A percentile compares a stretch with the other conserved stretches of the same genome.
These are phyloP conservation scores for Aphelenchoides besseyi DNA, from an alignment of 1,140 invertebrate genomes.

Conservation along the genomic window DNA sequence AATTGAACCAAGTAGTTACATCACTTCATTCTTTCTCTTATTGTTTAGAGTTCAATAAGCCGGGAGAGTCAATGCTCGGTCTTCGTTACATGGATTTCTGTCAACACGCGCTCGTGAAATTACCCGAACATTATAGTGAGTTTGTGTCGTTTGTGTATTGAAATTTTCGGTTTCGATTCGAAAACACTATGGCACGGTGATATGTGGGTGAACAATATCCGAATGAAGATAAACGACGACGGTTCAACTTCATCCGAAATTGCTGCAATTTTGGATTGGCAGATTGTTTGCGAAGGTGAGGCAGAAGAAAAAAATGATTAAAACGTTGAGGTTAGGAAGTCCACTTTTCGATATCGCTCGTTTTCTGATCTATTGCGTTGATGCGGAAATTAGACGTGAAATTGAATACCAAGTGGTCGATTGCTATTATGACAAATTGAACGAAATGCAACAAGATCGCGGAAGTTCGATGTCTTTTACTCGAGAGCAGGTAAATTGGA, in stretches of 20 bases:
- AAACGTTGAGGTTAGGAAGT: not conserved
- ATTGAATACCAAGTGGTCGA: constrained; percentile 14
- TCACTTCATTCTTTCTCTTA: not conserved
- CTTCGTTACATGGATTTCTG: not conserved
- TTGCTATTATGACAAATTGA: not conserved
- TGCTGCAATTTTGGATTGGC: constrained; percentile 10
- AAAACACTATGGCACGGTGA: not conserved
- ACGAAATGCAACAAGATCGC: not conserved
- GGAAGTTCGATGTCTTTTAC: not conserved
- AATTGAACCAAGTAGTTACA: not conserved
- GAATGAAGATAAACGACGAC: not conserved
- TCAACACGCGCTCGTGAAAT: not conserved
- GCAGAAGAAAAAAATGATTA: not conserved
- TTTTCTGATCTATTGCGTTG: constrained; percentile 8
- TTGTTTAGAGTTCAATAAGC: constrained; percentile 8
- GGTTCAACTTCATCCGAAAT: not conserved
- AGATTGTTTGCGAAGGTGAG: constrained; percentile 1
- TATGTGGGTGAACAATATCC: constrained; percentile 16
- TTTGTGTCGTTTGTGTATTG: not conserved
- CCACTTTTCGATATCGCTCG: constrained; percentile 11
- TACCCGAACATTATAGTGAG: not conserved
- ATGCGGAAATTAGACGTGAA: constrained; percentile 16
- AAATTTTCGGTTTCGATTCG: constrained; percentile 1
- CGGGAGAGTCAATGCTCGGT: not conserved
- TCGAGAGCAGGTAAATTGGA: not conserved